Evolutionary conservation across 1,140 invertebrate genomes (phyloP).

Genomic region (Arion vulgaris): DNA sequence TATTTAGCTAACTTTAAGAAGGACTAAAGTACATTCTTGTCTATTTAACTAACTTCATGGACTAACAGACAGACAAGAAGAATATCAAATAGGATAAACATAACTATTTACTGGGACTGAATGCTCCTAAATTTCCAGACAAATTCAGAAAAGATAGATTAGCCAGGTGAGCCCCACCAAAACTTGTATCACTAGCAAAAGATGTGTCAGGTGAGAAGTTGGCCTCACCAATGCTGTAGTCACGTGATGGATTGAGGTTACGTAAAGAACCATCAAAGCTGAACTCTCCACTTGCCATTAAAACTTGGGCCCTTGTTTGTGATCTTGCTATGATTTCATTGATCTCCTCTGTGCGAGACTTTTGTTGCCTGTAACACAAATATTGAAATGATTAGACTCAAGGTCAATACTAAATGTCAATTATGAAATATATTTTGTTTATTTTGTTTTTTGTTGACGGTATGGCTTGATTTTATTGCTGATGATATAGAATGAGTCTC

Average conservation of each 20-base stretch:
- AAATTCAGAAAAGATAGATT: conserved; percentile 45
- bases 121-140: conserved; percentile 20
- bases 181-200: conserved; percentile 42
- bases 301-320: conserved; percentile 63
- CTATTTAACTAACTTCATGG: too few relatives aligned
- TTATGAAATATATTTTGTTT: background rate
- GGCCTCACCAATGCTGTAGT: conserved; percentile 34
- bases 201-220: conserved; percentile 40
- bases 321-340: conserved; percentile 69
- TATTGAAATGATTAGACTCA: background rate
- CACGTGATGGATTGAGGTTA: conserved; percentile 39
- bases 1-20: too few relatives aligned
- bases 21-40: too few relatives aligned
- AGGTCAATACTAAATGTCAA: background rate
- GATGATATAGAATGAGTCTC: too few relatives aligned
- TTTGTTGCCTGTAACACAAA: conserved; percentile 56
- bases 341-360: conserved; percentile 67
- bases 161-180: conserved; percentile 23
- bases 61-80: too few relatives aligned
- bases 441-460: too few relatives aligned
- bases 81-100: background rate
- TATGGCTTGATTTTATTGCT: too few relatives aligned
- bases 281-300: conserved; percentile 60
- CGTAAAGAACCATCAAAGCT: conserved; percentile 45
- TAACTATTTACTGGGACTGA: conserved; percentile 16